These are phyloP conservation scores for Neoniphon sammara DNA, from an alignment of 2,797 vertebrate genomes.

Conservation along the genomic window DNA sequence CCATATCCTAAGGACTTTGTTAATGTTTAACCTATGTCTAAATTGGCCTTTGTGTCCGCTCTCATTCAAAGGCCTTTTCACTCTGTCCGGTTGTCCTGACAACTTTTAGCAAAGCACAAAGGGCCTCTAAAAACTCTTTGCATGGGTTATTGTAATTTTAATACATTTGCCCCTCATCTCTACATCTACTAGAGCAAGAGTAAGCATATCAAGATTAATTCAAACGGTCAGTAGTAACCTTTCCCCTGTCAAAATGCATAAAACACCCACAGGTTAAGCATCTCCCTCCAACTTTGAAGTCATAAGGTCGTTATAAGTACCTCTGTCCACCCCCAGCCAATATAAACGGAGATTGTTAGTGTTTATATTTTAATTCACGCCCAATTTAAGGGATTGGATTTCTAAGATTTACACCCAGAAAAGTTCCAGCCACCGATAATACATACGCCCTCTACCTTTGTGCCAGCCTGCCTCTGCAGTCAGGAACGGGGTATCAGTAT, in stretches of 20 bases:
- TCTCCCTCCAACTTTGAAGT: no score
- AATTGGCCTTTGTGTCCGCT: slow-evolving; percentile 15
- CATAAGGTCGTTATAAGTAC: not conserved
- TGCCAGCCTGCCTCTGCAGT: not conserved
- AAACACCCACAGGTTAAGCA: not conserved
- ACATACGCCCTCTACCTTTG: not conserved
- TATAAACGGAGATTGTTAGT: not conserved
- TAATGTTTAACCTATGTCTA: no score
- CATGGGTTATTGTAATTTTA: slow-evolving; percentile 3
- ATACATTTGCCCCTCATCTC: not conserved
- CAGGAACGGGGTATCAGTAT: not conserved
- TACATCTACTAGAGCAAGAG: not conserved
- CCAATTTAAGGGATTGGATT: not conserved
- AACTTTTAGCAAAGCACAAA: no score
- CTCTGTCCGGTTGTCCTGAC: not conserved
- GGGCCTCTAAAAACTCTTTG: not conserved
- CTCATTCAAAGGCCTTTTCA: slow-evolving; percentile 1
- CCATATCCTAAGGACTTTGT: no score
- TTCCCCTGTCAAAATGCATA: not conserved
- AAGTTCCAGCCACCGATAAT: not conserved
- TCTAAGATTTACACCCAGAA: not conserved
- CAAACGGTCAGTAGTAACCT: no score
- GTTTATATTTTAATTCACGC: not conserved
- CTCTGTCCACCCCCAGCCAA: not conserved
- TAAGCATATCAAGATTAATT: no score